Conservation (phyloP, 2,888 invertebrate species). For the Megalurothrips usitatus region DNA sequence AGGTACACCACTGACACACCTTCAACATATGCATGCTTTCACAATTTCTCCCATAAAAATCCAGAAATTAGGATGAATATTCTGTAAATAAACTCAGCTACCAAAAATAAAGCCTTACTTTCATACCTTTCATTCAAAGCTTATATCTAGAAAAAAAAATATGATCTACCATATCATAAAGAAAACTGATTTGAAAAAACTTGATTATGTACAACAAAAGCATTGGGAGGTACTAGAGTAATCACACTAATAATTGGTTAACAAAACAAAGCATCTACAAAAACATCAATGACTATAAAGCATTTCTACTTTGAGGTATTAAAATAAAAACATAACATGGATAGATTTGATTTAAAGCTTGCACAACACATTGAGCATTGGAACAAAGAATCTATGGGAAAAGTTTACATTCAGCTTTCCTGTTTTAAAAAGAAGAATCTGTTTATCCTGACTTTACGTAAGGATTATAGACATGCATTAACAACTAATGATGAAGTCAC, state of each 20-base stretch:
- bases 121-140: neutral
- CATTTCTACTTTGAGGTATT: constrained; percentile 20
- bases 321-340: neutral
- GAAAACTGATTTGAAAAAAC: neutral
- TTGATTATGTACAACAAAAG: constrained; percentile 18
- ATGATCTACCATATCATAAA: neutral
- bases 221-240: neutral
- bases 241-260: constrained; percentile 14
- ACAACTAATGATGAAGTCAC: too few species aligned
- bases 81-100: neutral
- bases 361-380: constrained; percentile 14
- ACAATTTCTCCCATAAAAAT: neutral
- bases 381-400: neutral
- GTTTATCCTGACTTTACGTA: neutral
- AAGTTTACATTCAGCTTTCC: neutral
- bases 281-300: constrained; percentile 15
- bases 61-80: neutral
- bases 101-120: neutral
- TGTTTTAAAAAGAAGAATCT: neutral
- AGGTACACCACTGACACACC: neutral
- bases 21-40: neutral
- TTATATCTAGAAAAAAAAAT: neutral
- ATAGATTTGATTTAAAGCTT: constrained; percentile 23
- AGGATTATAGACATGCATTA: neutral
- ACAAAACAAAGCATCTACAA: constrained; percentile 20